Evolutionary conservation across 2,888 invertebrate genomes (phyloP).

Genomic region (Archips crataeganus): DNA sequence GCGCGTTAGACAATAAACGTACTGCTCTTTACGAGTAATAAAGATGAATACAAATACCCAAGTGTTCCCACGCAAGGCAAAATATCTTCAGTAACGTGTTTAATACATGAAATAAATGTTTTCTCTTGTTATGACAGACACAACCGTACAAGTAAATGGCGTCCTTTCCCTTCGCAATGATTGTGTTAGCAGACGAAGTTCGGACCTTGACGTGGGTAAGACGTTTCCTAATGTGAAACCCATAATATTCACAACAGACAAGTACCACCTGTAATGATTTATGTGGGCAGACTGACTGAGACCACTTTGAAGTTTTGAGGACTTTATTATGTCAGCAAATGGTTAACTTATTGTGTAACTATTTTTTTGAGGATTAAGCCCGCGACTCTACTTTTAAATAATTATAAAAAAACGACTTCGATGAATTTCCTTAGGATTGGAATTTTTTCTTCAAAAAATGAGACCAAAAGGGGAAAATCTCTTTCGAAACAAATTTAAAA

Average conservation of each 20-base stretch:
- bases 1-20: too few species aligned
- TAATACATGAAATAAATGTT: slow-evolving; percentile 2
- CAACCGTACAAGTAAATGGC: slow-evolving; percentile 11
- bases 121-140: slow-evolving; percentile 12
- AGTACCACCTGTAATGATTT: slow-evolving; percentile 6
- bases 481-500: too few species aligned
- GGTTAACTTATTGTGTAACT: neutral
- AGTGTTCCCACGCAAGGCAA: neutral
- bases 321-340: neutral
- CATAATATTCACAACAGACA: slow-evolving; percentile 30
- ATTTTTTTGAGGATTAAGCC: too few species aligned
- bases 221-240: slow-evolving; percentile 53
- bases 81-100: neutral
- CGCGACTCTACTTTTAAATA: too few species aligned
- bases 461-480: too few species aligned
- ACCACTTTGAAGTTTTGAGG: slow-evolving; percentile 5
- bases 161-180: slow-evolving; percentile 44
- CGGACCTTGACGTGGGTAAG: slow-evolving; percentile 66
- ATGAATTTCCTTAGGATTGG: too few species aligned
- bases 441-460: too few species aligned
- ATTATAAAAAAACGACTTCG: too few species aligned
- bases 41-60: neutral
- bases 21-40: neutral
- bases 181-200: slow-evolving; percentile 59
- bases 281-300: neutral